phyloP scores from a whole-genome alignment of 2,113 vertebrate species.

The Pteropus alecto region DNA sequence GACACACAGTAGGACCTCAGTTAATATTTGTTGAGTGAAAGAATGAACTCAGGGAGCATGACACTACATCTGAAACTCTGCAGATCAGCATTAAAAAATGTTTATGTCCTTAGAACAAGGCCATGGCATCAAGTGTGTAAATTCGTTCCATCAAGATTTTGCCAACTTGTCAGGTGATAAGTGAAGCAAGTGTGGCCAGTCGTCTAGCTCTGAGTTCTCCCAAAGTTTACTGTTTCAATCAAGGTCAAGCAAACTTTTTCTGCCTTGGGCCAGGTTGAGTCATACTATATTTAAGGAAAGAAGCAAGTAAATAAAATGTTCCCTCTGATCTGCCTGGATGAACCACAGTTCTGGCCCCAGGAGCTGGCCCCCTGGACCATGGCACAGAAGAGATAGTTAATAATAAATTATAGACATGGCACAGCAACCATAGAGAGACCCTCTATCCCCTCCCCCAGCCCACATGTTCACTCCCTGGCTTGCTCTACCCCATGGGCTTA shows the following conservation, averaged over 20 bases:
- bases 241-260: constrained; percentile 51
- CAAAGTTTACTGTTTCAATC: constrained; percentile 1
- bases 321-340: constrained; percentile 46
- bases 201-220: not conserved
- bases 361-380: constrained; percentile 68
- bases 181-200: not conserved
- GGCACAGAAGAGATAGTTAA: constrained; percentile 82
- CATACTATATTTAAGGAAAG: constrained; percentile 45
- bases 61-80: not conserved
- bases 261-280: not conserved
- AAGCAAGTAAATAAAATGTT: constrained; percentile 54
- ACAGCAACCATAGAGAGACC: constrained; percentile 72
- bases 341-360: constrained; percentile 41
- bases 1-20: not conserved
- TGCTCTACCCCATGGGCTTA: constrained; percentile 84
- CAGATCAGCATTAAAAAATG: not conserved
- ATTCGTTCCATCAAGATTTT: not conserved
- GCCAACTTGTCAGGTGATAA: not conserved
- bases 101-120: not conserved
- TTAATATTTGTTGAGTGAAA: not conserved
- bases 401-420: constrained; percentile 85
- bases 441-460: constrained; percentile 60
- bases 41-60: not conserved
- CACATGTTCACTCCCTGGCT: constrained; percentile 68
- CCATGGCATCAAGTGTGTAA: not conserved